Evolutionary conservation across 2,888 invertebrate species (phyloP).

Genomic region (Notocelia uddmanniana): DNA sequence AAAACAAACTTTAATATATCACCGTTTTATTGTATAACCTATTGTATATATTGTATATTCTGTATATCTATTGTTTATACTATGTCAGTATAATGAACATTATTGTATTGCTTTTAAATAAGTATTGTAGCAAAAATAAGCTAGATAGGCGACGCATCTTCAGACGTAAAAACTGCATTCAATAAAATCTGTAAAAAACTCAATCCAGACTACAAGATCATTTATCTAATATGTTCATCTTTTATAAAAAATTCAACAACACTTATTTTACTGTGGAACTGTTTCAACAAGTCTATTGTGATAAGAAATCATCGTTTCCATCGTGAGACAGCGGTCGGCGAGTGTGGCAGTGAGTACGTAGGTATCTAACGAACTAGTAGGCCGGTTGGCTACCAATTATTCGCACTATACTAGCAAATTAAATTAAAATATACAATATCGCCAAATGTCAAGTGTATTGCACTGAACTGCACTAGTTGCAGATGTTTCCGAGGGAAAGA

Average conservation of each 20-base stretch:
- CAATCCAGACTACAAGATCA: slow-evolving; percentile 86
- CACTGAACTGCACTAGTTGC: slow-evolving; percentile 78
- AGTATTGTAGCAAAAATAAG: slow-evolving; percentile 82
- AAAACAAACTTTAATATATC: slow-evolving; percentile 69
- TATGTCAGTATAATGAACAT: slow-evolving; percentile 72
- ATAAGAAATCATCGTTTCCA: slow-evolving; percentile 70
- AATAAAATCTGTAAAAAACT: slow-evolving; percentile 84
- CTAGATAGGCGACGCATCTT: slow-evolving; percentile 70
- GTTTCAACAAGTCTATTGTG: slow-evolving; percentile 83
- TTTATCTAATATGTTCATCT: slow-evolving; percentile 82
- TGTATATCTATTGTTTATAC: slow-evolving; percentile 71
- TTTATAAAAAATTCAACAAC: slow-evolving; percentile 85
- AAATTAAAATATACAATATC: slow-evolving; percentile 68
- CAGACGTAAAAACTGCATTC: slow-evolving; percentile 64
- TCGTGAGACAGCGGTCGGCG: slow-evolving; percentile 81
- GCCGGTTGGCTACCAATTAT: slow-evolving; percentile 86
- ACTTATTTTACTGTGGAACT: slow-evolving; percentile 84
- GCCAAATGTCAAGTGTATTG: slow-evolving; percentile 78
- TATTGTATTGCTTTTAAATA: slow-evolving; percentile 72
- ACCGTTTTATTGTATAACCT: slow-evolving; percentile 76
- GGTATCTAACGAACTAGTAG: slow-evolving; percentile 70
- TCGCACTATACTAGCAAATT: slow-evolving; percentile 63
- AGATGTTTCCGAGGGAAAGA: slow-evolving; percentile 59
- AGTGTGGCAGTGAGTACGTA: slow-evolving; percentile 78
- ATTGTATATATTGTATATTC: slow-evolving; percentile 72